Evolutionary conservation across 2,797 vertebrate genomes (phyloP), one percentile per base, ranked within the genome.

Genomic region (Tragopan temminckii): DNA sequence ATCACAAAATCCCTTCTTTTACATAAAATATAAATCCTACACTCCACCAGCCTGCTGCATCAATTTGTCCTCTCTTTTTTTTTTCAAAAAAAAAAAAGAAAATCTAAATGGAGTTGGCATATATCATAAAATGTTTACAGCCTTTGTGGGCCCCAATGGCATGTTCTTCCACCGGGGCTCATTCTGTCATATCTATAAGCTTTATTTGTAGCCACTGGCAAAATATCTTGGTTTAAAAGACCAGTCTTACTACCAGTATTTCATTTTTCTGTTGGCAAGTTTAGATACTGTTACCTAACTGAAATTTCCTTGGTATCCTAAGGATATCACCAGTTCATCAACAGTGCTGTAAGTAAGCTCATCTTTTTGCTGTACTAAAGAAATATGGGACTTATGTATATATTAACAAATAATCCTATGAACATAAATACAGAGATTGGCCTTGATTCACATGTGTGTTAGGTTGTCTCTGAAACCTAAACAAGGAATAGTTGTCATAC

Each of bases 51-150:
- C 77, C 82, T 90, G 42, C 72, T 88, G 59, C 70, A 83, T 83
- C 58, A 38, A 71, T 42, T 90, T 50, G 50, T 88, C 38, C 46
- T 19, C 10, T 57, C 8, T 52, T 59, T 83, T 70, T 85, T 46
- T 46, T 46, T 5, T 17, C 10, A 11, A 45, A 45, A 45, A 24
- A 48, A 46, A 46, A 24, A 25, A 50, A 52, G 23, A 61, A 88
- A 93, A 95, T 62, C 63, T 92, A 93, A 95, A 81, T 36, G 53
- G 72, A 93, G 38, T 48, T 95, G 94, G 93, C 92, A 93, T 8
- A 48, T 53, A 96, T 94, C 92, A 94, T 86, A 66, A 88, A 93
- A 91, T 68, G 48, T 80, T 91, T 86, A 74, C 67, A 93, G 92
- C 45, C 40, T 74, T 42, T 50, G 67, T 89, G 80, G 90, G 84